These are phyloP conservation scores for Synanthedon vespiformis DNA, from an alignment of 2,888 invertebrate genomes.

Conservation along the genomic window DNA sequence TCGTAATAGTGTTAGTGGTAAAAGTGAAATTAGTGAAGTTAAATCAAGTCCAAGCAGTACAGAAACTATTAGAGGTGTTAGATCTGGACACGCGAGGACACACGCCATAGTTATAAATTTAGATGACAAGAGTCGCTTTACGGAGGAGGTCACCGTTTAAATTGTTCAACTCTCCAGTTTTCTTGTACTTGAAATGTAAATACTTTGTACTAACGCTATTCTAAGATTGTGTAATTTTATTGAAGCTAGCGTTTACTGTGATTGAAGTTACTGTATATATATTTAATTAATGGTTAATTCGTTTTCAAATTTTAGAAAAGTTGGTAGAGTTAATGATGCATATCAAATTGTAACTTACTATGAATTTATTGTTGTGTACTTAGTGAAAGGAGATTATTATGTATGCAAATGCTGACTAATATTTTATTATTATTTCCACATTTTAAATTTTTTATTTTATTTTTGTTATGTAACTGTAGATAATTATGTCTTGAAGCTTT, in stretches of 20 bases:
- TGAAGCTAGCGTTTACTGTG: conserved; percentile 56
- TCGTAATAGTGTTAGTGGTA: conserved; percentile 39
- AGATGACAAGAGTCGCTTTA: conserved; percentile 84
- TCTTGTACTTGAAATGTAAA: conserved; percentile 3
- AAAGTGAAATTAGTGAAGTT: conserved; percentile 52
- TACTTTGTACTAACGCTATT: conserved; percentile 30
- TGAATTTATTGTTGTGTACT: conserved; percentile 13
- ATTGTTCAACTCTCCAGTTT: neutral
- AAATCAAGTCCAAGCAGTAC: conserved; percentile 48
- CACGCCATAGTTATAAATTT: conserved; percentile 84
- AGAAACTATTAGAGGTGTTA: conserved; percentile 46
- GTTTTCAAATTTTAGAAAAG: conserved; percentile 5
- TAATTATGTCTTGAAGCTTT: too few relatives aligned
- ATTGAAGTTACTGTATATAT: conserved; percentile 31
- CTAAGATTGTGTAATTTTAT: neutral
- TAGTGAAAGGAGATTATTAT: neutral
- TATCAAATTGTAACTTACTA: conserved; percentile 32
- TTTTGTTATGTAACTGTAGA: too few relatives aligned
- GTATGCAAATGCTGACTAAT: neutral
- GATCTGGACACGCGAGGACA: conserved; percentile 77
- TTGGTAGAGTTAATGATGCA: conserved; percentile 22
- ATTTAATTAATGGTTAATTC: conserved; percentile 5
- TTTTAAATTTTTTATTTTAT: too few relatives aligned
- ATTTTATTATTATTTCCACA: too few relatives aligned
- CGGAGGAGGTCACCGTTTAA: conserved; percentile 84